Evolutionary conservation across 2,113 vertebrate genomes (phyloP).

Genomic region (Ageneiosus marmoratus): DNA sequence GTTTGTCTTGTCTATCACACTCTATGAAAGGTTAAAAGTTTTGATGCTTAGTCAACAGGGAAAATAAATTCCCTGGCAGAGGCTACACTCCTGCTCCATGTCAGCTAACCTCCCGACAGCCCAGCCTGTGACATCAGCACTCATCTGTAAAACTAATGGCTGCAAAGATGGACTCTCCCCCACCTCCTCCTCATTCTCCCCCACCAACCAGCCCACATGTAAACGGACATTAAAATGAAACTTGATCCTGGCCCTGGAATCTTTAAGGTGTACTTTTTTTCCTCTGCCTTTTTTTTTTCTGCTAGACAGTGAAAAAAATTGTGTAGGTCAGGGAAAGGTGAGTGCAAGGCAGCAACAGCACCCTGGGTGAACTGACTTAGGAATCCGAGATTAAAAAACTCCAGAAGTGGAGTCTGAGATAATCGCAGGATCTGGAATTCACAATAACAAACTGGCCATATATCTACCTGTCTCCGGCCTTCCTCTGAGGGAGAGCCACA

Average conservation of each 20-base stretch:
- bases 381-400: conserved; percentile 96
- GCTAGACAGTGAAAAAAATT: conserved; percentile 39
- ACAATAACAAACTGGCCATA: conserved; percentile 97
- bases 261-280: conserved; percentile 77
- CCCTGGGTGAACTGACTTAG: conserved; percentile 83
- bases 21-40: conserved; percentile 52
- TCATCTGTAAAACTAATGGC: conserved; percentile 65
- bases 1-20: conserved; percentile 71
- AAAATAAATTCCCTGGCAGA: conserved; percentile 48
- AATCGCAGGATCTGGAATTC: conserved; percentile 97
- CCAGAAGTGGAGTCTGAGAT: conserved; percentile 94
- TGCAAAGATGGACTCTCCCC: conserved; percentile 64
- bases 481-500: conserved; percentile 87
- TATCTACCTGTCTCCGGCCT: conserved; percentile 97
- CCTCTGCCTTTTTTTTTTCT: conserved; percentile 19
- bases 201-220: conserved; percentile 65
- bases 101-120: conserved; percentile 59
- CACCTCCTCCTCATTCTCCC: conserved; percentile 42
- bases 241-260: conserved; percentile 74
- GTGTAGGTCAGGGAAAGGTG: conserved; percentile 83
- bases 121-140: conserved; percentile 67
- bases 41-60: conserved; percentile 57
- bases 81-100: conserved; percentile 60
- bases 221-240: conserved; percentile 81
- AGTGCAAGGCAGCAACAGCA: conserved; percentile 73